Evolutionary conservation across 1,140 invertebrate species (phyloP).

Genomic region (Diachasma alloeum): DNA sequence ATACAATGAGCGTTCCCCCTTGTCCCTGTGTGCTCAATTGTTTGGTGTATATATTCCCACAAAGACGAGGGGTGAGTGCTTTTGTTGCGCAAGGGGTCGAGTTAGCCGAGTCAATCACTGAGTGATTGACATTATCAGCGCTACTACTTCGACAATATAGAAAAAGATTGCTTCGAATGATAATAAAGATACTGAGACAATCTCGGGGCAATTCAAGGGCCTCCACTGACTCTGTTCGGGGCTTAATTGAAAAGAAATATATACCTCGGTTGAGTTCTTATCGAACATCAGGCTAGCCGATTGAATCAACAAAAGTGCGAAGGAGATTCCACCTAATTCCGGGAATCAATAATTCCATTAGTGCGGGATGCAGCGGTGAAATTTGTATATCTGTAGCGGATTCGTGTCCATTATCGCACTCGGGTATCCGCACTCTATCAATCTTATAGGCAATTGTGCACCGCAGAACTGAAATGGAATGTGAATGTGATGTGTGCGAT

Average conservation of each 20-base stretch:
- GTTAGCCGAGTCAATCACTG: constrained; percentile 26
- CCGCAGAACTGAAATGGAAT: constrained; percentile 1
- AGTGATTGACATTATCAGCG: constrained; percentile 27
- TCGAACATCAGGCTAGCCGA: background rate
- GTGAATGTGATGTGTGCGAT: background rate
- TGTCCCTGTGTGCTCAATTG: constrained; percentile 5
- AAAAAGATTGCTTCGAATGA: constrained; percentile 20
- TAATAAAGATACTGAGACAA: constrained; percentile 15
- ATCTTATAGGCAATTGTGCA: constrained; percentile 7
- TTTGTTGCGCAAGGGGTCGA: background rate
- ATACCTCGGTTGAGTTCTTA: background rate
- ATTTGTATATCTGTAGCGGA: background rate
- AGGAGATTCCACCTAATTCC: background rate
- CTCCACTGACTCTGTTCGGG: background rate
- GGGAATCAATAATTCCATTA: background rate
- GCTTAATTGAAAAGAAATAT: background rate
- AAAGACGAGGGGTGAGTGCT: constrained; percentile 11
- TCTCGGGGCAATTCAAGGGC: constrained; percentile 10
- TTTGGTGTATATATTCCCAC: constrained; percentile 16
- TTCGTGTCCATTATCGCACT: background rate
- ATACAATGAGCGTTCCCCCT: constrained; percentile 14
- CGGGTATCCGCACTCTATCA: constrained; percentile 5
- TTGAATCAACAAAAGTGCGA: background rate
- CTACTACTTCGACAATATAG: constrained; percentile 8
- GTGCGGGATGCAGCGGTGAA: background rate